Base-by-base conservation (phyloP, 2,113 vertebrate species). In the Willisornis vidua region DNA sequence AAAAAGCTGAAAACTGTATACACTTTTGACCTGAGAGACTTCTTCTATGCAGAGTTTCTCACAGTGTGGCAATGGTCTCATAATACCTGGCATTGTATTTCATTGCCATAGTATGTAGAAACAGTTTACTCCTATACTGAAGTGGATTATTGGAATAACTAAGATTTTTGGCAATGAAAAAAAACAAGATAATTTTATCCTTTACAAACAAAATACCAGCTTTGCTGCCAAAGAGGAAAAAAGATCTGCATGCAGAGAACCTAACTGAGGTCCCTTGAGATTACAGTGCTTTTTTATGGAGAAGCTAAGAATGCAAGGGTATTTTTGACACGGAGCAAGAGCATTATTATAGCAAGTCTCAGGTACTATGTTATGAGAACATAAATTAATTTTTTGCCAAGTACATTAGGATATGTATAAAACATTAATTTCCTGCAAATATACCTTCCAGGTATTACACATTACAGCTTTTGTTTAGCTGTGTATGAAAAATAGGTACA, bases 101-200 rank as follows among this genome's bases (percentile, higher is more conserved):
- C 8, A 7, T 91, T 93, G 43, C 70, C 45, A 31, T 33, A n/a
- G 20, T 22, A 82, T 51, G 46, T 4, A 54, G 17, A 33, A 89
- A 68, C n/a, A 57, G 55, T 48, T 85, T 33, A 43, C 63, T 90
- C 82, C 35, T 72, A 45, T 61, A 70, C 10, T 94, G 84, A 91
- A 94, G 87, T 93, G 68, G 77, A 88, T 97, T 94, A 57, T 10
- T 91, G 57, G 55, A 88, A 94, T 96, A 86, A 71, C 51, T 88
- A 59, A 78, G 59, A 88, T 86, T 74, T 87, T 91, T 93, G 70
- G 33, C 39, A 37, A 14, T 14, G 3, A 82, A 93, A 77, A 71
- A 35, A 2, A 5, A 0, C 9, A 45, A 85, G 52, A 39, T 59
- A 67, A 87, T 62, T 85, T 76, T 52, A 77, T n/a, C 8, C 18